Base-by-base conservation (phyloP, 2,888 invertebrate genomes). In the Amphipyra berbera region DNA sequence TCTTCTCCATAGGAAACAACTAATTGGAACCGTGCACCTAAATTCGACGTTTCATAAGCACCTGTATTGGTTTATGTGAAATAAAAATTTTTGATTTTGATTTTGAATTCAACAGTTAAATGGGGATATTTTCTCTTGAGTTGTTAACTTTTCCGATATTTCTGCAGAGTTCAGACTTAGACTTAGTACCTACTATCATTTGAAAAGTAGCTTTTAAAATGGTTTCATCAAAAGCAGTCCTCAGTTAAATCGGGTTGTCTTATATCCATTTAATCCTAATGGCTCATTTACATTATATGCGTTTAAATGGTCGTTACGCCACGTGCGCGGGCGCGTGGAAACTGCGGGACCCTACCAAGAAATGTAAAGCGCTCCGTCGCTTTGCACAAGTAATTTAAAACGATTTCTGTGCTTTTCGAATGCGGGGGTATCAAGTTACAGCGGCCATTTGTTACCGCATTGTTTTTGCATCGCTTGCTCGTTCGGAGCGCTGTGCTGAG, bases 401-500 rank as follows among this genome's bases (percentile, higher is more conserved):
- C 42, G 33, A 30, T 61, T 68, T 47, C 44, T 13, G 40, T 44
- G 71, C 35, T 61, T 46, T 47, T 30, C 35, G 50, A 61, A 54
- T 55, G 48, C 52, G 38, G 41, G 14, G 3, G 47, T 57, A 47
- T 55, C 35, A 55, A 60, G 49, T 61, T 55, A 54, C 54, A 30
- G 13, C 30, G 21, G 14, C 30, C 47, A 55, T 69, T 49, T 61
- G 45, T 58, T 46, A 48, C 15, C 42, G 41, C 37, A 58, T 65
- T 58, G 64, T 72, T 69, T 68, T 57, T 47, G 50, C 45, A 12
- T 13, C 40, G 56, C 37, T 52, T 42, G 15, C 38, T 35, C n/a
- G 21, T 35, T 14, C 6, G 7, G 7, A 37, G 35, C 9, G 59
- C 12, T 38, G 45, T 48, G 21, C 37, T 37, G 21, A 61, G 47